Percentiles rank a stretch among this genome's conserved stretches.
phyloP scores from a whole-genome alignment of 2,797 vertebrate genomes.

The Anguilla marmorata region DNA sequence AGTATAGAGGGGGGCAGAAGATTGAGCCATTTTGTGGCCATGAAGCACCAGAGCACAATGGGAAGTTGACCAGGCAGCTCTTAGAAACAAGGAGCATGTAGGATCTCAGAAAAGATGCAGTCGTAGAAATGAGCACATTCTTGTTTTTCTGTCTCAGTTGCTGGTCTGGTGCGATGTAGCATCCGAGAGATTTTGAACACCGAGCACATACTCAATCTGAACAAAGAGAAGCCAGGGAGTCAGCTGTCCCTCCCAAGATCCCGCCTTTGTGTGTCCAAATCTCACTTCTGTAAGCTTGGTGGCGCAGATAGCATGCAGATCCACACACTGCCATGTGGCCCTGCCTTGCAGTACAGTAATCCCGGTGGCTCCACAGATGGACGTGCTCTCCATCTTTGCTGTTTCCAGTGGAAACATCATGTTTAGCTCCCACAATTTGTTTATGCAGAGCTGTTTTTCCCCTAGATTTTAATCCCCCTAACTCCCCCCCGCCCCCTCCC shows the following conservation, averaged over 20 bases:
- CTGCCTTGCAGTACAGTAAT: constrained; percentile 39
- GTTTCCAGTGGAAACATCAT: constrained; percentile 41
- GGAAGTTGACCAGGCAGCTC: not conserved
- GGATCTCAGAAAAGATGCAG: not conserved
- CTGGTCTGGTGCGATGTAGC: constrained; percentile 36
- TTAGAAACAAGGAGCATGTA: not conserved
- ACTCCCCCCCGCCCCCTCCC: constrained; percentile 18
- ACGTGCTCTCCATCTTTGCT: constrained; percentile 29
- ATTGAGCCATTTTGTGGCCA: not conserved
- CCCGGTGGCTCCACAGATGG: constrained; percentile 50
- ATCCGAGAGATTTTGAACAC: not conserved
- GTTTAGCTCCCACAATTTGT: constrained; percentile 50
- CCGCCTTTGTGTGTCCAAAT: not conserved
- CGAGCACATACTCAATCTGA: not conserved
- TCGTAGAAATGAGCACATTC: not conserved
- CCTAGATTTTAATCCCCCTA: constrained; percentile 44
- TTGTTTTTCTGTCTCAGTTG: constrained; percentile 38
- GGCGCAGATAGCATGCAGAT: constrained; percentile 59
- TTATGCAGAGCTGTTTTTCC: constrained; percentile 41
- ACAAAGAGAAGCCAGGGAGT: constrained; percentile 25
- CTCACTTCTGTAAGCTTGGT: constrained; percentile 54
- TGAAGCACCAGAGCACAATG: not conserved
- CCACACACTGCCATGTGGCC: not conserved
- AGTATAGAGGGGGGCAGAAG: too few relatives aligned
- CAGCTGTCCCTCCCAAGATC: constrained; percentile 43